Evolutionary conservation across 2,113 vertebrate genomes (phyloP).

Genomic region (Copsychus sechellarum): DNA sequence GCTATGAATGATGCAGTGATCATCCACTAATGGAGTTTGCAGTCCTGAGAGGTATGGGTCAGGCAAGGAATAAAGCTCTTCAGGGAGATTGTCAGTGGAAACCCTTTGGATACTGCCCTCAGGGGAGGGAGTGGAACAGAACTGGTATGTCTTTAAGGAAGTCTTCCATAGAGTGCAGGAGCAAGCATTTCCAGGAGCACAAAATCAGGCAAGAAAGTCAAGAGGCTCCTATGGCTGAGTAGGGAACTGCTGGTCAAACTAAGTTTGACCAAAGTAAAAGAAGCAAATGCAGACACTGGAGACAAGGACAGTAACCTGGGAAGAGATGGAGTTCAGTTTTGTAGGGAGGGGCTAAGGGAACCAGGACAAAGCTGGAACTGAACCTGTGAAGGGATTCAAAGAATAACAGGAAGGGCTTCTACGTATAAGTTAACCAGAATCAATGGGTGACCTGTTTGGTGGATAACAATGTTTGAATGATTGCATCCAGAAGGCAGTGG

Average conservation of each 20-base stretch:
- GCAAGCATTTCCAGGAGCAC: not conserved
- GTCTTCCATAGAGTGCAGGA: not conserved
- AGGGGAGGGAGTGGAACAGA: not conserved
- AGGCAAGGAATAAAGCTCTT: not conserved
- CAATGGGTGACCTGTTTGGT: accelerated
- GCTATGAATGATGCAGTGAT: not conserved
- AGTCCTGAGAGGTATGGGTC: not conserved
- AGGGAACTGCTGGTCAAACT: not conserved
- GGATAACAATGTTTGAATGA: not conserved
- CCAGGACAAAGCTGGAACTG: not conserved
- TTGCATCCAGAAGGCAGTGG: not conserved
- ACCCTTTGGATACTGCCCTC: not conserved
- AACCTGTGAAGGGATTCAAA: not conserved
- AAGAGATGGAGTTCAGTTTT: not conserved
- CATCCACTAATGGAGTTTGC: not conserved
- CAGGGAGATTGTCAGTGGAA: not conserved
- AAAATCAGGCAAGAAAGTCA: not conserved
- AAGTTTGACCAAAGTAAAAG: not conserved
- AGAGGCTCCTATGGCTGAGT: not conserved
- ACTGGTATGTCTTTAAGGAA: not conserved
- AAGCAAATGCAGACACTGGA: not conserved
- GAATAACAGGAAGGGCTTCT: not conserved
- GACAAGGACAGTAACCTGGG: not conserved
- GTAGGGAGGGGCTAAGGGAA: not conserved
- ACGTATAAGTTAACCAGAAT: accelerated